A percentile compares a stretch with the other conserved stretches of the same genome.
phyloP scores from a whole-genome alignment of 2,113 vertebrate species.

The Trogon surrucura region DNA sequence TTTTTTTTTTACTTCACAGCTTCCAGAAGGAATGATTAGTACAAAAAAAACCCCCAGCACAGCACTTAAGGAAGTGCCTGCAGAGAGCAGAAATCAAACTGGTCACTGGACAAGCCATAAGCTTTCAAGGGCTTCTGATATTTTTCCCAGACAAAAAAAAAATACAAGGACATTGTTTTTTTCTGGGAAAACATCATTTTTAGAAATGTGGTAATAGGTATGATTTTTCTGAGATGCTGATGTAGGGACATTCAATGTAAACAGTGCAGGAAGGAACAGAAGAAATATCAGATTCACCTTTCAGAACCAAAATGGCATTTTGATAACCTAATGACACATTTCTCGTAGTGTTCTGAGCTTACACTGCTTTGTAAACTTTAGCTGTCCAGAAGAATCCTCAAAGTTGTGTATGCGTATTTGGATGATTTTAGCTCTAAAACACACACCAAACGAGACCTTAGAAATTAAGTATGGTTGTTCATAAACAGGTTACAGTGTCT shows the following conservation, averaged over 20 bases:
- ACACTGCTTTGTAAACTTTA: not conserved
- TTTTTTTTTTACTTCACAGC: constrained; percentile 64
- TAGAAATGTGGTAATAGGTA: not conserved
- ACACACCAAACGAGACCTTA: not conserved
- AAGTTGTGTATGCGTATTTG: not conserved
- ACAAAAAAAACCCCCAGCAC: not conserved
- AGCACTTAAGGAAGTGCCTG: constrained; percentile 48
- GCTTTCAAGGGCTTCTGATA: not conserved
- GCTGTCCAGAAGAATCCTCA: not conserved
- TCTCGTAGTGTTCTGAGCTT: not conserved
- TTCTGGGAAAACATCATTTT: not conserved
- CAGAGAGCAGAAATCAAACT: constrained; percentile 50
- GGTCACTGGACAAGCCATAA: not conserved
- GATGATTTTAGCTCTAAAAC: not conserved
- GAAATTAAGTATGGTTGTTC: not conserved
- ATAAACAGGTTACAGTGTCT: not conserved
- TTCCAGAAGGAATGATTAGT: constrained; percentile 69
- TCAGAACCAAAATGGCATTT: not conserved
- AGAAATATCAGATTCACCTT: not conserved
- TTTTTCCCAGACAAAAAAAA: not conserved
- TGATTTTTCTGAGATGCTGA: not conserved
- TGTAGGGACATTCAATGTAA: not conserved
- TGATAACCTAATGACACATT: not conserved
- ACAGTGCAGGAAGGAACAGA: not conserved
- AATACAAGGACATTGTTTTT: no score